Evolutionary conservation across 2,888 invertebrate species (phyloP), one percentile per base, ranked within the genome.

Genomic region (Empis livida): DNA sequence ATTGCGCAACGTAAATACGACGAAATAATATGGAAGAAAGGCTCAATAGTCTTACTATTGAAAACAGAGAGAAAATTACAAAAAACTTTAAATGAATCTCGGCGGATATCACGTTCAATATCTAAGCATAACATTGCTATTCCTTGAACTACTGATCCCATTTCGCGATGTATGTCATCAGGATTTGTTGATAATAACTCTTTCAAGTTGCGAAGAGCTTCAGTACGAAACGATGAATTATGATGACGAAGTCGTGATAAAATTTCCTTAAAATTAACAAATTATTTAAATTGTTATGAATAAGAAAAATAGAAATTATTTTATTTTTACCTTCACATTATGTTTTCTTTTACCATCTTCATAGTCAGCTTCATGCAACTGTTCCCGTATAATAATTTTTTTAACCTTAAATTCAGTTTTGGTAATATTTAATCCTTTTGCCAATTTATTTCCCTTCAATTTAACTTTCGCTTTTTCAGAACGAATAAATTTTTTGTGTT

Each of bases 381-480:
- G 92, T 57, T 88, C 84, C 39, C 77, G 78, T 37, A 95, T 76
- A 3, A 89, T 74, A 55, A 95, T 91, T 61, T 90, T 87, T 59
- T 85, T 85, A 0, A 91, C 78, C 75, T 92, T 91, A 59, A 95
- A 93, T 57, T 82, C 80, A 0, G 90, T 84, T 64, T 90, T 82
- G 0, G 94, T 94, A 5, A 89, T 80, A 75, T 94, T 95, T 45
- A 83, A 78, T 9, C 90, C 90, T 72, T 89, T 93, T 0, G 87
- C 86, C 45, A 94, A 67, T 65, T 84, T 79, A 49, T 84, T 82
- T 16, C 79, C 76, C 70, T 92, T 94, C 31, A 94, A 67, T 64
- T 94, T 91, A 0, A 87, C 82, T 74, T 94, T 95, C 0, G 87
- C 79, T 62, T 89, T 93, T 65, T 94, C 93, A 0, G 83, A 77